These are phyloP conservation scores for Pocillopora verrucosa DNA, from an alignment of 64 coral and sea anemone genomes.

Conservation along the genomic window DNA sequence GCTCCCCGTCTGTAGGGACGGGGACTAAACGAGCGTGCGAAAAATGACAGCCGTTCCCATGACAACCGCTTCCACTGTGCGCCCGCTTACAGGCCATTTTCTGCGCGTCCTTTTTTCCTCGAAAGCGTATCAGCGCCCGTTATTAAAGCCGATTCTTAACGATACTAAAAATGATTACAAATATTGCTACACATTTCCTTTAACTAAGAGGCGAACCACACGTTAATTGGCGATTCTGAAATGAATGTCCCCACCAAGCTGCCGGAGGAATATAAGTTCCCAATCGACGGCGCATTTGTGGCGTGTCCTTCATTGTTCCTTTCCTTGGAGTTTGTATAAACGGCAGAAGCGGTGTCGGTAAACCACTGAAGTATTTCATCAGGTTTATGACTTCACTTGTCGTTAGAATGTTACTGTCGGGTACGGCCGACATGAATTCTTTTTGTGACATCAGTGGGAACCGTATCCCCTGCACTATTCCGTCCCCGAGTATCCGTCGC, in stretches of 20 bases:
- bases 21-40: too few relatives aligned
- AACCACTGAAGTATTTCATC: conserved; percentile 35
- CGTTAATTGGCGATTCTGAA: not conserved
- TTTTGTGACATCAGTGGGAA: conserved; percentile 44
- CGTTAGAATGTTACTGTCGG: conserved; percentile 28
- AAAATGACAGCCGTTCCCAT: too few relatives aligned
- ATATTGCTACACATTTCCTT: not conserved
- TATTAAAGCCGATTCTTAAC: too few relatives aligned
- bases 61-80: too few relatives aligned
- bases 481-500: conserved; percentile 9
- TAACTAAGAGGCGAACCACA: not conserved
- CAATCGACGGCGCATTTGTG: not conserved
- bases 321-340: conserved; percentile 19
- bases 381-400: conserved; percentile 16
- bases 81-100: too few relatives aligned
- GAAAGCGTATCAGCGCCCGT: too few relatives aligned
- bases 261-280: conserved; percentile 34
- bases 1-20: too few relatives aligned
- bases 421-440: conserved; percentile 27
- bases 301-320: not conserved
- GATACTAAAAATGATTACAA: too few relatives aligned
- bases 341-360: not conserved
- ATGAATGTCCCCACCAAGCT: conserved; percentile 13
- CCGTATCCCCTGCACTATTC: conserved; percentile 10
- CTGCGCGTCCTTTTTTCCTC: too few relatives aligned